phyloP scores from a whole-genome alignment of 2,797 vertebrate genomes.

The Mormyrus proboscirostris region DNA sequence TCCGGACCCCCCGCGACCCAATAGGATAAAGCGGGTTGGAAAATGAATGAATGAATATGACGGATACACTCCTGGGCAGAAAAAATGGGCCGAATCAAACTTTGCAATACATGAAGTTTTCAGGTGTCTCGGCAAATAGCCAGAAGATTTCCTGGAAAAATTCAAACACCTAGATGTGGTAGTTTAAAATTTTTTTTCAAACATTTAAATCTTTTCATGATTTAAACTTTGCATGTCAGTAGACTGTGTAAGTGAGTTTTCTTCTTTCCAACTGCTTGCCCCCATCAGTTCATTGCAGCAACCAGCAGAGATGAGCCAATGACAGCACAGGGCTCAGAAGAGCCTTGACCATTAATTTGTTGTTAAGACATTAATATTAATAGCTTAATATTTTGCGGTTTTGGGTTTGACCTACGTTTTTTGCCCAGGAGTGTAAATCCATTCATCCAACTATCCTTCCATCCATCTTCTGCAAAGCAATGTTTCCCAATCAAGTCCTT shows the following conservation, averaged over 20 bases:
- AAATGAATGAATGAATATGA: not conserved
- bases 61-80: not conserved
- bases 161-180: not conserved
- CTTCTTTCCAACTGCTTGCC: not conserved
- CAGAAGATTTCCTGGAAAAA: not conserved
- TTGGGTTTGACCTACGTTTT: not conserved
- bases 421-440: not conserved
- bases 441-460: not conserved
- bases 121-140: not conserved
- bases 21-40: too few relatives aligned
- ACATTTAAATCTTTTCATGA: not conserved
- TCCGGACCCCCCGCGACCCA: too few relatives aligned
- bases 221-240: not conserved
- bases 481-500: not conserved
- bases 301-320: not conserved
- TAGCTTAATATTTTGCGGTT: not conserved
- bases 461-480: not conserved
- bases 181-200: not conserved
- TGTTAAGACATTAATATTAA: not conserved
- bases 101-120: not conserved
- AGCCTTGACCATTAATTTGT: not conserved
- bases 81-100: not conserved
- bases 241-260: not conserved
- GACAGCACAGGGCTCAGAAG: not conserved
- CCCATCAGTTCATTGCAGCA: not conserved